A percentile compares a stretch with the other conserved stretches of the same genome.
Conservation (phyloP, 2,113 vertebrate genomes). For the Opisthocomus hoazin region DNA sequence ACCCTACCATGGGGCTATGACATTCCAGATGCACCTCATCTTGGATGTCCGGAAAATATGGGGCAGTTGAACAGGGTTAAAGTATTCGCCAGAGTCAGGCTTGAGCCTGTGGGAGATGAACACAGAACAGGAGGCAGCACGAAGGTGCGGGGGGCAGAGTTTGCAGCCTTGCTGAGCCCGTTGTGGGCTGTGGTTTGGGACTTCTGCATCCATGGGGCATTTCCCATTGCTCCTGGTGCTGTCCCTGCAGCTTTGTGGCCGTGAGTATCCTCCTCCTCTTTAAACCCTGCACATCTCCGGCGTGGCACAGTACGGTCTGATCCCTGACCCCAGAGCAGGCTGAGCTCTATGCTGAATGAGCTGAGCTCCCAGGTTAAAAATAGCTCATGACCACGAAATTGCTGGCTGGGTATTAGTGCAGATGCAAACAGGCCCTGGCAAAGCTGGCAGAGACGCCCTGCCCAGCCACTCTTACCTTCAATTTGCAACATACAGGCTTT, state of each 20-base stretch:
- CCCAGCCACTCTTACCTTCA: neutral
- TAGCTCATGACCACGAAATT: constrained; percentile 42
- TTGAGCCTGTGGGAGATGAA: neutral
- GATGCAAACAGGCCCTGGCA: constrained; percentile 23
- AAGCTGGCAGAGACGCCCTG: neutral
- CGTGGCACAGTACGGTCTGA: rapidly evolving
- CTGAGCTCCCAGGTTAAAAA: constrained; percentile 27
- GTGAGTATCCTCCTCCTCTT: neutral
- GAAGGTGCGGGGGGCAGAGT: neutral
- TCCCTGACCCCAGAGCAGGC: neutral
- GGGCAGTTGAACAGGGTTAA: neutral
- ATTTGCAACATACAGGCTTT: neutral
- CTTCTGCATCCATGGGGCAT: rapidly evolving
- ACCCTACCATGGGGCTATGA: rapidly evolving
- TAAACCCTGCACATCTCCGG: neutral
- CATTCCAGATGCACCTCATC: neutral
- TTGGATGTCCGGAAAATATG: neutral
- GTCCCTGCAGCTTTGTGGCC: neutral
- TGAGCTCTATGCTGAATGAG: neutral
- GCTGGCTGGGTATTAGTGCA: neutral
- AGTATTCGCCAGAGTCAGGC: neutral
- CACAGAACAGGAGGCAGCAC: rapidly evolving
- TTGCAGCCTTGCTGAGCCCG: rapidly evolving
- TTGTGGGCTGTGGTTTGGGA: neutral
- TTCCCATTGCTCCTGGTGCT: neutral